These are phyloP conservation scores for Ochotona curzoniae DNA, from an alignment of 2,113 vertebrate genomes.

Conservation along the genomic window DNA sequence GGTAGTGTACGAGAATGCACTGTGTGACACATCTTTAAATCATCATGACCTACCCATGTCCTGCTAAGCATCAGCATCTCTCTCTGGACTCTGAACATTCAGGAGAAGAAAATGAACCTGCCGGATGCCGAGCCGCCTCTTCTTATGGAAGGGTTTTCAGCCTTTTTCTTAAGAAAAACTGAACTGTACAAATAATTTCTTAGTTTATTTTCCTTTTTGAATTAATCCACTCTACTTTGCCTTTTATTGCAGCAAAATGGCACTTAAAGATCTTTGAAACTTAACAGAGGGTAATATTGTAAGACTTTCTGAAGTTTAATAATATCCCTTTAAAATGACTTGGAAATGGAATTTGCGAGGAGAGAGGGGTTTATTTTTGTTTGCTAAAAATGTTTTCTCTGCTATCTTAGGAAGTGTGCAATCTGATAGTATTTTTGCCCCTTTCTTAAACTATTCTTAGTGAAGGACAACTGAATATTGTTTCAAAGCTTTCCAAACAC, in stretches of 20 bases:
- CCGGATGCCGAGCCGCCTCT: constrained; percentile 25
- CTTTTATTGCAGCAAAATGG: constrained; percentile 72
- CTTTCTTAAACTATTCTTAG: constrained; percentile 43
- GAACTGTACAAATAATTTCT: constrained; percentile 63
- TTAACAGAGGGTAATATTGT: constrained; percentile 48
- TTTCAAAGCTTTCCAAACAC: not conserved
- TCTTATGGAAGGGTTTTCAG: constrained; percentile 41
- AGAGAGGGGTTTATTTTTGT: constrained; percentile 66
- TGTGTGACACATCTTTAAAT: constrained; percentile 29
- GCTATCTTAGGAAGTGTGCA: constrained; percentile 72
- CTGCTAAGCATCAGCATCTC: not conserved
- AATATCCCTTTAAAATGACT: constrained; percentile 83
- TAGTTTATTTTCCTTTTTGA: constrained; percentile 75
- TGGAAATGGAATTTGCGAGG: constrained; percentile 75
- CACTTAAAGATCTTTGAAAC: constrained; percentile 73
- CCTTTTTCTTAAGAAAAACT: constrained; percentile 62
- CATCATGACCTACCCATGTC: not conserved
- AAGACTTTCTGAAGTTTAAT: constrained; percentile 81
- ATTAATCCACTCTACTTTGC: constrained; percentile 71
- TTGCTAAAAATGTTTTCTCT: constrained; percentile 78
- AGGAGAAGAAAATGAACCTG: not conserved
- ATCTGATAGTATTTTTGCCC: constrained; percentile 69
- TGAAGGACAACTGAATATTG: constrained; percentile 54
- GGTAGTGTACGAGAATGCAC: not conserved
- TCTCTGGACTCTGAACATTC: not conserved